Percentiles rank a stretch among this genome's conserved stretches.
Evolutionary conservation across 2,797 vertebrate species (phyloP).

Genomic region (Monodelphis domestica): DNA sequence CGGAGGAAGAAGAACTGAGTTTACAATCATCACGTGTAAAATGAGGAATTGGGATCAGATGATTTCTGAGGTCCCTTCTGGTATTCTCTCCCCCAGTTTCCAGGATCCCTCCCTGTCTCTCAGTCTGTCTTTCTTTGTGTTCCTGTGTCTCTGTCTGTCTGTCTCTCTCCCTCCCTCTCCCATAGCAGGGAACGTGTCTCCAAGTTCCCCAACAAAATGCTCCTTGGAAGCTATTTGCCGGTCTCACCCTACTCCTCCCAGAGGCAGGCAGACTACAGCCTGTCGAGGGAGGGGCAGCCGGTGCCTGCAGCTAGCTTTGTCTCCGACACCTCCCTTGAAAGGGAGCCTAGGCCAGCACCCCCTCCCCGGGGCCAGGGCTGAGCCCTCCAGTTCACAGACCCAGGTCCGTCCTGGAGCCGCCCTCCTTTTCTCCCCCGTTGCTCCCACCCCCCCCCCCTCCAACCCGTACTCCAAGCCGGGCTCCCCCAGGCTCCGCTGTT

Average conservation of each 20-base stretch:
- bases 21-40: neutral
- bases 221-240: neutral
- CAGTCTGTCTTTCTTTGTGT: neutral
- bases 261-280: neutral
- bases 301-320: conserved; percentile 44
- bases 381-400: neutral
- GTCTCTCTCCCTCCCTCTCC: neutral
- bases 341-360: conserved; percentile 47
- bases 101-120: neutral
- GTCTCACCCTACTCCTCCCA: neutral
- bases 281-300: conserved; percentile 34
- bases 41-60: neutral
- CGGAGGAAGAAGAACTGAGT: neutral
- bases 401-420: conserved; percentile 23
- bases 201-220: neutral
- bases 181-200: neutral
- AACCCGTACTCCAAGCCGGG: neutral
- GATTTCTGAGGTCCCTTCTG: neutral
- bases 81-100: neutral
- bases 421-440: conserved; percentile 29
- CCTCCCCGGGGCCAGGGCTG: conserved; percentile 31
- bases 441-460: neutral
- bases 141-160: neutral
- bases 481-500: neutral
- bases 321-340: conserved; percentile 39